Base-by-base conservation (phyloP, 2,888 invertebrate genomes). In the Ophraella communa region DNA sequence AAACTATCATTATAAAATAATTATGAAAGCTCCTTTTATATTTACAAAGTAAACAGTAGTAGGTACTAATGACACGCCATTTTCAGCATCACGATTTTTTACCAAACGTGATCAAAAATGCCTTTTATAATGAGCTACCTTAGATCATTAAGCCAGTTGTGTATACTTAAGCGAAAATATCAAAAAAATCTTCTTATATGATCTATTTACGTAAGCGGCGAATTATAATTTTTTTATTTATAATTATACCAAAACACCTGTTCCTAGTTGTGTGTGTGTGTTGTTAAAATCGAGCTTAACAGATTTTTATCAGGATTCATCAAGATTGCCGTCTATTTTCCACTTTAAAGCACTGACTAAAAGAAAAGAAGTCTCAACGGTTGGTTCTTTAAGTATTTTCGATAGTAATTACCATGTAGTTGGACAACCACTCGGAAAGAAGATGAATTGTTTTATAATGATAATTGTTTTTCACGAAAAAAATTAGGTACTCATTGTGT, bases 271-370 rank as follows among this genome's bases (percentile, higher is more conserved):
- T 11, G 8, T 3, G 5, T 39, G 7, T 39, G 14, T 39, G 14
- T 17, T 57, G 62, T 61, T 69, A 61, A 65, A 61, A 65, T 64
- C 54, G 59, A 62, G 57, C 55, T 69, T 64, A 64, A 45, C 59
- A 59, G 65, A 66, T 66, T 68, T 47, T 60, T 65, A 68, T 69
- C 69, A 65, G 52, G 69, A 69, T 66, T 65, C 55, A 63, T 69
- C 66, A 69, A 69, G 66, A 66, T 65, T 62, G 57, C 54, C 51
- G 63, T 57, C 60, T 52, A 58, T 66, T 66, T 69, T 57, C 65
- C 62, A 66, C 66, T 58, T 66, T 53, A 62, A 53, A 53, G 47
- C 57, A 35, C 51, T 59, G 18, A 11, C 23, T 30, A 33, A 33
- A 17, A 55, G 27, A 57, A 42, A 53, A 18, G 42, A 60, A 60